Evolutionary conservation across 1,140 invertebrate genomes (phyloP).

Genomic region (Contarinia nasturtii): DNA sequence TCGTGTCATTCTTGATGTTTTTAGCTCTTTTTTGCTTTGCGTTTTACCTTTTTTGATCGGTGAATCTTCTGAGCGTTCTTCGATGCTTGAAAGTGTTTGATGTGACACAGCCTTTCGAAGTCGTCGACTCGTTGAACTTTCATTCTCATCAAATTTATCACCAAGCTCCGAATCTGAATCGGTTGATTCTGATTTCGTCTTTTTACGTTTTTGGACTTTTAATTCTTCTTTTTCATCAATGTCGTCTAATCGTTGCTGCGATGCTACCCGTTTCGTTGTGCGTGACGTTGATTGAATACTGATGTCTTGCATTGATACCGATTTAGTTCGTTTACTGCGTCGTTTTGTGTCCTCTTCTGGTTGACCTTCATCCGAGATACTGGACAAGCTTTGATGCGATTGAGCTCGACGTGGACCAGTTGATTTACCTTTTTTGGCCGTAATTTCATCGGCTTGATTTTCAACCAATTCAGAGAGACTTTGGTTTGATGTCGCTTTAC

Average conservation of each 20-base stretch:
- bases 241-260: not conserved
- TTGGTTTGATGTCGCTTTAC: too few species aligned
- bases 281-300: not conserved
- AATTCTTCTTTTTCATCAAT: not conserved
- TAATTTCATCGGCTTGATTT: too few species aligned
- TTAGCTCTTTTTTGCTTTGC: not conserved
- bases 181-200: not conserved
- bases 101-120: not conserved
- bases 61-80: not conserved
- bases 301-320: not conserved
- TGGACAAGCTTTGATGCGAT: too few species aligned
- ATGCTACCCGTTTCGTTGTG: not conserved
- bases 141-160: not conserved
- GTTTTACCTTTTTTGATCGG: not conserved
- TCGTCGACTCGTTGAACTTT: not conserved
- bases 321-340: not conserved
- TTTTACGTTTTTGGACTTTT: not conserved
- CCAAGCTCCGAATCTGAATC: not conserved
- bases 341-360: too few species aligned
- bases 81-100: not conserved
- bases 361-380: too few species aligned
- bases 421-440: too few species aligned
- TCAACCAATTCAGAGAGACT: too few species aligned
- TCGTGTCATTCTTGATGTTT: too few species aligned
- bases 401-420: too few species aligned